A percentile compares a stretch with the other conserved stretches of the same genome.
These are phyloP conservation scores for Cuculus canorus DNA, from an alignment of 2,797 vertebrate genomes.

Conservation along the genomic window DNA sequence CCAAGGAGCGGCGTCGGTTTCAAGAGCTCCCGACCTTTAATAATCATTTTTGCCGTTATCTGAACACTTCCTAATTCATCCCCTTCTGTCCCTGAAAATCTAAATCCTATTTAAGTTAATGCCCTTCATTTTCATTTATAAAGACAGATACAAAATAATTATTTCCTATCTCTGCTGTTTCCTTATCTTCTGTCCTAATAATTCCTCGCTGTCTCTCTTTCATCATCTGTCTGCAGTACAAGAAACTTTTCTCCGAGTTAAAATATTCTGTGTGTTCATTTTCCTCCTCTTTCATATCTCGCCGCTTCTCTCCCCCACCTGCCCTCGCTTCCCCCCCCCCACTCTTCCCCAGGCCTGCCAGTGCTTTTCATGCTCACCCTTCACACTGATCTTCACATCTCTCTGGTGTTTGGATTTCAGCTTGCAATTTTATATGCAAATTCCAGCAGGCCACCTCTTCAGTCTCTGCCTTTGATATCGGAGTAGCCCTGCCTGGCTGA, in stretches of 20 bases:
- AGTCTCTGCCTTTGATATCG: constrained; percentile 60
- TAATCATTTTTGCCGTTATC: constrained; percentile 73
- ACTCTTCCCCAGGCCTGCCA: not conserved
- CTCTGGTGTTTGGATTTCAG: constrained; percentile 1
- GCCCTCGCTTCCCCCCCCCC: not conserved
- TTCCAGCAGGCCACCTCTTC: constrained; percentile 46
- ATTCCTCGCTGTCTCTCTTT: constrained; percentile 75
- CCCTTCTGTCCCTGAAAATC: constrained; percentile 79
- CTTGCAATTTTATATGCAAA: constrained; percentile 37
- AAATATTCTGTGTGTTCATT: constrained; percentile 64
- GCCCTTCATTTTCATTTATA: constrained; percentile 85
- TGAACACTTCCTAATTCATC: constrained; percentile 75
- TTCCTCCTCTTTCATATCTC: constrained; percentile 50
- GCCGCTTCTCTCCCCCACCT: not conserved
- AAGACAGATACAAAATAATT: constrained; percentile 86
- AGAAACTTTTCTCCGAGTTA: constrained; percentile 69
- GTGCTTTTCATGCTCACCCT: constrained; percentile 47
- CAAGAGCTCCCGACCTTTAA: constrained; percentile 74
- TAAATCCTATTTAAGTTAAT: constrained; percentile 84
- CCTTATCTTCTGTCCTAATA: constrained; percentile 82
- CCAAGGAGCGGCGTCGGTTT: constrained; percentile 43
- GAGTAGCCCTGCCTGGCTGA: constrained; percentile 21
- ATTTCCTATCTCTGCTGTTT: constrained; percentile 81
- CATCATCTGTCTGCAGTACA: constrained; percentile 70
- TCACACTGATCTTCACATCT: constrained; percentile 13